phyloP scores from a whole-genome alignment of 2,888 invertebrate genomes.

The Gastrophysa polygoni region DNA sequence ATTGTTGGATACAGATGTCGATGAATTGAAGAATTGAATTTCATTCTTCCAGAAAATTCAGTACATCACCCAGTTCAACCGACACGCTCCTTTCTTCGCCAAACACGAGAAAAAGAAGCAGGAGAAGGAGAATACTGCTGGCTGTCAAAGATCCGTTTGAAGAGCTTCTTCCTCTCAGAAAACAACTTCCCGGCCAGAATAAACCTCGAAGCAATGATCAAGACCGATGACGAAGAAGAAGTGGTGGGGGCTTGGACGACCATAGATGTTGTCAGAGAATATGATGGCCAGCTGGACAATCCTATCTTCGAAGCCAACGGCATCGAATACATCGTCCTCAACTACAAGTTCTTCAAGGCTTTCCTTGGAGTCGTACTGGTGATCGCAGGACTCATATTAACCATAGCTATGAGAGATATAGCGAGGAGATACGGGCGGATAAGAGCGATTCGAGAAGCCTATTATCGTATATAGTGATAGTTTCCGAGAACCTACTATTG shows the following conservation, averaged over 20 bases:
- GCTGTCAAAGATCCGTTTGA: not conserved
- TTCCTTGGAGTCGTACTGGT: conserved; percentile 29
- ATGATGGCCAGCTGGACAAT: conserved; percentile 9
- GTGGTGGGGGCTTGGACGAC: not conserved
- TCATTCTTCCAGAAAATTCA: not conserved
- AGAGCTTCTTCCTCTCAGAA: not conserved
- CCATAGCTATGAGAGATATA: conserved; percentile 36
- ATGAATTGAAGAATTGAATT: no score
- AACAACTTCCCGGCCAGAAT: not conserved
- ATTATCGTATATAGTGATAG: no score
- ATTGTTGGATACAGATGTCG: no score
- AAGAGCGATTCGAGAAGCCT: no score
- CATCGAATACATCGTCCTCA: conserved; percentile 35
- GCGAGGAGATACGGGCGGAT: not conserved
- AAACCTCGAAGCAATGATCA: not conserved
- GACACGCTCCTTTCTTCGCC: not conserved
- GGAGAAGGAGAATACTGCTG: not conserved
- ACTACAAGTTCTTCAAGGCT: conserved; percentile 38
- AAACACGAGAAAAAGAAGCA: no score
- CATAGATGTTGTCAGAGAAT: not conserved
- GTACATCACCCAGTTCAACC: not conserved
- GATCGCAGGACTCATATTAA: conserved; percentile 27
- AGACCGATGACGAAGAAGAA: not conserved
- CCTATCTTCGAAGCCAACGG: conserved; percentile 26
- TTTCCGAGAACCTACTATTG: no score